Percentiles rank a stretch among this genome's conserved stretches.
Conservation (phyloP, 2,888 invertebrate species). For the Ommatoiulus sabulosus region DNA sequence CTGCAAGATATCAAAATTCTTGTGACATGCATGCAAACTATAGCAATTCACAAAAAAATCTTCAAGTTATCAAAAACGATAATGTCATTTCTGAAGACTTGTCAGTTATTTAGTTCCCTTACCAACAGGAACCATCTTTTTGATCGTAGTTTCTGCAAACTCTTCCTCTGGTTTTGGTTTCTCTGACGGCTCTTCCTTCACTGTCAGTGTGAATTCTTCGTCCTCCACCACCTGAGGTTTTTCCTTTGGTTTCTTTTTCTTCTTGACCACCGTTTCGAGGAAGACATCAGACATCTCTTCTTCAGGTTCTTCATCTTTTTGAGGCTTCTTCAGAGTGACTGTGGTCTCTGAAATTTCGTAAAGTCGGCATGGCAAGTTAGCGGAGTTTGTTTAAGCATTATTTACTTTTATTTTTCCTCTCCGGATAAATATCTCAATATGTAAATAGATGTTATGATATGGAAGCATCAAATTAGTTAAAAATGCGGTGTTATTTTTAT, state of each 20-base stretch:
- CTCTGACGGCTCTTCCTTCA: conserved; percentile 57
- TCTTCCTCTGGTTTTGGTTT: conserved; percentile 60
- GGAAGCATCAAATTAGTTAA: not conserved
- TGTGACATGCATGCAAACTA: not conserved
- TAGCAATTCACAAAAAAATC: not conserved
- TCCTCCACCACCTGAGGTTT: conserved; percentile 59
- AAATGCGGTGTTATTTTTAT: not conserved
- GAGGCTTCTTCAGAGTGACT: conserved; percentile 58
- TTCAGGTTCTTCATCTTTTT: conserved; percentile 47
- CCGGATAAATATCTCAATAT: not conserved
- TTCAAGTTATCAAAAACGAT: not conserved
- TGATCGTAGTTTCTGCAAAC: conserved; percentile 61
- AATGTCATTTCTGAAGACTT: not conserved
- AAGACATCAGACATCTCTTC: conserved; percentile 52
- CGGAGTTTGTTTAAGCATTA: not conserved
- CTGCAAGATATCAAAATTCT: not conserved
- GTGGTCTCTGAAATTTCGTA: conserved; percentile 57
- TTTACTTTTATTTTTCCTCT: not conserved
- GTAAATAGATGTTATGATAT: not conserved
- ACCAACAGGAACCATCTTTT: conserved; percentile 58
- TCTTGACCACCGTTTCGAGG: conserved; percentile 58
- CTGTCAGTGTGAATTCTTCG: conserved; percentile 58
- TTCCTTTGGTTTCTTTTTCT: conserved; percentile 61
- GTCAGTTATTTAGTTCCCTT: not conserved
- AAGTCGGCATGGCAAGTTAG: not conserved